Base-by-base conservation (phyloP, 1,140 invertebrate species). In the Cyrtorhinus lividipennis region DNA sequence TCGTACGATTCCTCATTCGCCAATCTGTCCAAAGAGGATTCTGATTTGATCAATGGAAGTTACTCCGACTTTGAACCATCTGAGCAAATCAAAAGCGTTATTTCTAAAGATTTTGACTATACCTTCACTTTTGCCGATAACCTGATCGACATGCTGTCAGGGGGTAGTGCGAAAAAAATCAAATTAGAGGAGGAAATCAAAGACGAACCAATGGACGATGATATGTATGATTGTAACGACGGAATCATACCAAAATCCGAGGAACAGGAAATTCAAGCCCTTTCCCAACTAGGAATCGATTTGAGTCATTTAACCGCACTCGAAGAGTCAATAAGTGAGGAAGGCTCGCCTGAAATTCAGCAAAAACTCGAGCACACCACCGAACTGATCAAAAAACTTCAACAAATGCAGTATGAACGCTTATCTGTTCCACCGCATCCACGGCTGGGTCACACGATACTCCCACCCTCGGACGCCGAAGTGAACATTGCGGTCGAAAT, bases 1-100 rank as follows among this genome's bases (percentile, higher is more conserved):
- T 84, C 84, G 18, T 94, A 93, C 74, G 95, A 98, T 74, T 95
- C 92, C 0, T 93, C 91, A 1, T 97, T 96, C 78, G 83, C 95
- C 0, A 95, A 91, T 70, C 75, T 98, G 22, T 91, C 84, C 12
- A 92, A 95, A 72, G 90, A 95, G 66, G 95, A 98, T 71, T 88
- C 90, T 1, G 92, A 96, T 70, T 72, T 98, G 64, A 81, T 99
- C 0, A 84, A 90, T 69, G 83, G 87, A 65, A 95, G 92, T 0
- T 94, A 97, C 71, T 94, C 92, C 0, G 88, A 90, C 74, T 53
- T 53, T 22, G 48, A 53, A 20, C 48, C 48, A 5, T 53, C 48
- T 5, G 12, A 10, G 10, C 48, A 53, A 53, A 53, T 53, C 18
- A 53, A 53, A 53, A 53, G 48, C 48, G 20, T 53, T 5, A 53